Evolutionary conservation across 2,888 invertebrate genomes (phyloP), one percentile per base, ranked within the genome.

Genomic region (Saturnia japonica): DNA sequence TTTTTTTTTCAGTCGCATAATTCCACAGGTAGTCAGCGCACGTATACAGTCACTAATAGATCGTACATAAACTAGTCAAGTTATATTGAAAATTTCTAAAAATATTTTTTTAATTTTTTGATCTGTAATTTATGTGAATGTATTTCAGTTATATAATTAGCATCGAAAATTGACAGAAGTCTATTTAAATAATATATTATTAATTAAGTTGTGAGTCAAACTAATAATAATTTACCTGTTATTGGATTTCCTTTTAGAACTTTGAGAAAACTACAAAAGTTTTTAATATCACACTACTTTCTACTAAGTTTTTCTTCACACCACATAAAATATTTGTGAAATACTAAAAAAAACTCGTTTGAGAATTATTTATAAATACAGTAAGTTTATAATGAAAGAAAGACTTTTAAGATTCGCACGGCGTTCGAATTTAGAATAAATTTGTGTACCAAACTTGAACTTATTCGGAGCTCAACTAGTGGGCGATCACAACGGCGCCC

Each of bases 401-500:
- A 19, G 12, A n/a, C 40, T 34, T 64, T 43, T 19, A 9, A 42
- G 51, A 75, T 76, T 77, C 62, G 70, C 77, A 75, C 70, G 25
- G 28, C 66, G 66, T 51, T 57, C 60, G 25, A 25, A 70, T 70
- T 54, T 70, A 22, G 40, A 51, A 47, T 40, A 66, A 51, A 69
- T 77, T 75, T 75, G 72, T 78, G 71, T 78, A 81, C 71, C 85
- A 82, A 84, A 84, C 84, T 85, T 84, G 85, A 85, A 85, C 82
- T 83, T 83, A 8, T 34, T 40, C 40, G 74, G 77, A 78, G 75
- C 81, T 85, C 86, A 87, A 87, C 87, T 86, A 77, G 87, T 87
- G 87, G 87, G 84, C 82, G 82, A 74, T 84, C 83, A 71, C 77
- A 73, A 57, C 82, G 87, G 84, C 87, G 87, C 85, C 87, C 81